These are phyloP conservation scores for Thysanoteuthis rhombus DNA, from an alignment of 2,888 invertebrate genomes.

Conservation along the genomic window DNA sequence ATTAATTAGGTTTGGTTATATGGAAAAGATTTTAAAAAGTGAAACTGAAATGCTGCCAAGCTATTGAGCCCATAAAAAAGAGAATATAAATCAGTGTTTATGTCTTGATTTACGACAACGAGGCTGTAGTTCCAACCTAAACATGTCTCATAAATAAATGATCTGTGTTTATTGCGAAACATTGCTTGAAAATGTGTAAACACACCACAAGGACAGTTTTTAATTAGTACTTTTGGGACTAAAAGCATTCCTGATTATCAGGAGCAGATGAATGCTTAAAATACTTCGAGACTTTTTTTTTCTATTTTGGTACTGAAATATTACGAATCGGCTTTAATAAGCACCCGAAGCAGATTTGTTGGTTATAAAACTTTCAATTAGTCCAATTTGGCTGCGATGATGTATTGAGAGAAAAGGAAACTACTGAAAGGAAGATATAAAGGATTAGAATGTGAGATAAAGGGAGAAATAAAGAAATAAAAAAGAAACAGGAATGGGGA, in stretches of 20 bases:
- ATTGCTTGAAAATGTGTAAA: background rate
- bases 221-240: background rate
- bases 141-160: background rate
- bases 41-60: background rate
- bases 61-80: background rate
- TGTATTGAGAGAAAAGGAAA: background rate
- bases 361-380: background rate
- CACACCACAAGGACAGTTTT: background rate
- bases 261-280: background rate
- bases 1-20: background rate
- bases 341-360: background rate
- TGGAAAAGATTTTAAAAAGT: background rate
- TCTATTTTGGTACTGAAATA: background rate
- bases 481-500: background rate
- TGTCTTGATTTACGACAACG: slow-evolving; percentile 15
- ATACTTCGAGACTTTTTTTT: background rate
- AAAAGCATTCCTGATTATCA: background rate
- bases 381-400: background rate
- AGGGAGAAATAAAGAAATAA: background rate
- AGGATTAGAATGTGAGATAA: background rate
- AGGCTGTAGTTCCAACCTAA: background rate
- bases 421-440: background rate
- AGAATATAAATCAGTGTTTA: slow-evolving; percentile 27
- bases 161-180: background rate
- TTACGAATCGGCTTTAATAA: background rate